phyloP scores from a whole-genome alignment of 2,113 vertebrate species.

The Spermophilus dauricus region DNA sequence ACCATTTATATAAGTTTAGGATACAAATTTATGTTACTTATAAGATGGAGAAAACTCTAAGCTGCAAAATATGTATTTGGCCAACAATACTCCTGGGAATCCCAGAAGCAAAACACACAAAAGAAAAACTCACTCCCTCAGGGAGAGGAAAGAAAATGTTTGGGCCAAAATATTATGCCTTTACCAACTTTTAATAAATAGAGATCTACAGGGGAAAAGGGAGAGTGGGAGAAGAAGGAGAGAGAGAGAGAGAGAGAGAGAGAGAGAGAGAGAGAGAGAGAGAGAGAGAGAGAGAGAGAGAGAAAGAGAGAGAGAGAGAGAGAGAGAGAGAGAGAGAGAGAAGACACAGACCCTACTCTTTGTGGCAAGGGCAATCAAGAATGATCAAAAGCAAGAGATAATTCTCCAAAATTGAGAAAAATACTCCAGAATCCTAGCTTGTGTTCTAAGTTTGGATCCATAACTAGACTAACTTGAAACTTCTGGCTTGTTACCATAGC shows the following conservation, averaged over 20 bases:
- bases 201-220: neutral
- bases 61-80: neutral
- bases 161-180: neutral
- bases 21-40: neutral
- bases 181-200: neutral
- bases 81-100: neutral
- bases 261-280: neutral
- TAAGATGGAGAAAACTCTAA: neutral
- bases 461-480: neutral
- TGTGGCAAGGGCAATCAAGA: neutral
- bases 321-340: neutral
- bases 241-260: neutral
- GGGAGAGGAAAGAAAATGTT: neutral
- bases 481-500: neutral
- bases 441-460: neutral
- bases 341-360: neutral
- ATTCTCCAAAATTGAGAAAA: neutral
- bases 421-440: neutral
- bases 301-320: neutral
- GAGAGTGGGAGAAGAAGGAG: no score
- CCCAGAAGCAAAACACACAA: neutral
- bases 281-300: neutral
- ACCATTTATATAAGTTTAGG: neutral
- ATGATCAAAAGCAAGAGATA: neutral
- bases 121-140: neutral